phyloP scores from a whole-genome alignment of 2,888 invertebrate species.

The Protophormia terraenovae region DNA sequence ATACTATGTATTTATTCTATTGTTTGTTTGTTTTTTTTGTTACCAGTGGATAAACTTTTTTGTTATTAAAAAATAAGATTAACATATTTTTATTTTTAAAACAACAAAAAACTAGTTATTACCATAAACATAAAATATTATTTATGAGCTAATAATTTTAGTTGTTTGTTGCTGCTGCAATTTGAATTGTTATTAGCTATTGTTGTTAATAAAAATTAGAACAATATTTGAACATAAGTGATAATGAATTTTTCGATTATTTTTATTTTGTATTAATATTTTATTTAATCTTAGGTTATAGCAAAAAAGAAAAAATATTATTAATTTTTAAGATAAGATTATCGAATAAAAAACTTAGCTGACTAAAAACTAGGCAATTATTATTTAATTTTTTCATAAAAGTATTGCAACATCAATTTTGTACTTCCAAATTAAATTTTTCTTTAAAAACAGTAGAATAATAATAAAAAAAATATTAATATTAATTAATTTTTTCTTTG shows the following conservation, averaged over 20 bases:
- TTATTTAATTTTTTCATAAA: no score
- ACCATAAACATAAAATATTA: slow-evolving; percentile 40
- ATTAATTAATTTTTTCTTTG: no score
- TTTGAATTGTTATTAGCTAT: slow-evolving; percentile 4
- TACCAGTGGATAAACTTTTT: background rate
- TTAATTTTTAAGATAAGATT: no score
- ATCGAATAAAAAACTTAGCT: no score
- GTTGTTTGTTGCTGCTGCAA: background rate
- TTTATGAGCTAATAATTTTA: slow-evolving; percentile 42
- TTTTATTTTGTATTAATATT: background rate
- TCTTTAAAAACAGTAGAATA: no score
- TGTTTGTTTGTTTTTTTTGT: background rate
- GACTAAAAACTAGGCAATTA: no score
- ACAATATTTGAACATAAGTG: slow-evolving; percentile 32
- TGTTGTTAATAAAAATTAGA: slow-evolving; percentile 37
- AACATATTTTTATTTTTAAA: no score
- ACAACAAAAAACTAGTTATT: slow-evolving; percentile 48
- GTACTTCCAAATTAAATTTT: no score
- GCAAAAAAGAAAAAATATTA: no score
- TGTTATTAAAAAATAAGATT: background rate
- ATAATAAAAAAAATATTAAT: no score
- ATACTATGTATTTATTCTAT: background rate
- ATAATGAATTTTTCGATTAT: slow-evolving; percentile 18
- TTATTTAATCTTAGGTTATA: no score
- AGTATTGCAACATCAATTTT: no score